These are phyloP conservation scores for Emydocephalus ijimae DNA, from an alignment of 2,113 vertebrate species.

Conservation along the genomic window DNA sequence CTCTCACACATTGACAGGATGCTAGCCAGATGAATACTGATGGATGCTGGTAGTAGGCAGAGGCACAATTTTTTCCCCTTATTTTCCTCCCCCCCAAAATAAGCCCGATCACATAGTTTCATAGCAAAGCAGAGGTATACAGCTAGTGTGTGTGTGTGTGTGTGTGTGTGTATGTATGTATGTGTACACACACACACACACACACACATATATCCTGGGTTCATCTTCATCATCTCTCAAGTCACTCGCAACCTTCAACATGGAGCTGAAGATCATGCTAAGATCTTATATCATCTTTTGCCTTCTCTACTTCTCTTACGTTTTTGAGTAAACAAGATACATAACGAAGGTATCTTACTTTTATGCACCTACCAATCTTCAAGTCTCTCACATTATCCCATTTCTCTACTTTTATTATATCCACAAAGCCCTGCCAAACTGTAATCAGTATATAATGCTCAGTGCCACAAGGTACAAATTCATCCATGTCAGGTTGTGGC, in stretches of 20 bases:
- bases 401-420: background rate
- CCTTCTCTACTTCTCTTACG: background rate
- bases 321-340: background rate
- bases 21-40: no score
- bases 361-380: background rate
- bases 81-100: no score
- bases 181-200: no score
- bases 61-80: no score
- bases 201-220: background rate
- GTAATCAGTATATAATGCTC: background rate
- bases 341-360: background rate
- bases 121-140: no score
- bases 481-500: background rate
- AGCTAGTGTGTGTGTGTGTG: no score
- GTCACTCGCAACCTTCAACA: background rate
- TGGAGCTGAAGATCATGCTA: background rate
- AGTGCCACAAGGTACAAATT: background rate
- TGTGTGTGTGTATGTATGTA: no score
- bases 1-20: no score
- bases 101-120: no score
- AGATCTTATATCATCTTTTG: background rate
- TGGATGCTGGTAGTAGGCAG: no score
- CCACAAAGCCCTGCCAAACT: background rate
- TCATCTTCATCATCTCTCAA: background rate
- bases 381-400: background rate